Evolutionary conservation across 2,113 vertebrate genomes (phyloP).

Genomic region (Xiphophorus hellerii): DNA sequence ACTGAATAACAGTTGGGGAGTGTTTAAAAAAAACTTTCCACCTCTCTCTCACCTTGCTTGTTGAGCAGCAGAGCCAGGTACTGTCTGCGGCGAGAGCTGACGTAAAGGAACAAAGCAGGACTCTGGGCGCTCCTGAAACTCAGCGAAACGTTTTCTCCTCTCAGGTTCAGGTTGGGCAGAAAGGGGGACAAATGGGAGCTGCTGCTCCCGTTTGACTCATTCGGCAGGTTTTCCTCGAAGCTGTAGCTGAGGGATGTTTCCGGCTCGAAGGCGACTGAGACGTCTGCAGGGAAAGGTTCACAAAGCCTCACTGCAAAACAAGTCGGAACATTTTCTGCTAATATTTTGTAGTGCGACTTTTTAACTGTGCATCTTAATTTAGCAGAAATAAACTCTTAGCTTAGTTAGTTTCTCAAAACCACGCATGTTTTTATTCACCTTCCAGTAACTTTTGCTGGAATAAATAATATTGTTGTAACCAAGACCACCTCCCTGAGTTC

Average conservation of each 20-base stretch:
- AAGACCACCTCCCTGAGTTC: too few species aligned
- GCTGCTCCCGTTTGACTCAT: slow-evolving; percentile 68
- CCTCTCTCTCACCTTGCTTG: slow-evolving; percentile 83
- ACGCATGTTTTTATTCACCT: too few species aligned
- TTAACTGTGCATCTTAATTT: not conserved
- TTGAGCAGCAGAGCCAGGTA: slow-evolving; percentile 87
- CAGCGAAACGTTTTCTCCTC: slow-evolving; percentile 83
- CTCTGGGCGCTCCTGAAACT: slow-evolving; percentile 88
- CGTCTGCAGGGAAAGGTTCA: slow-evolving; percentile 80
- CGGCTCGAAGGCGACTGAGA: slow-evolving; percentile 88
- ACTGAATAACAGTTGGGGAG: not conserved
- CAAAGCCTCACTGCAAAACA: not conserved
- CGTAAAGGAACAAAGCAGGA: slow-evolving; percentile 85
- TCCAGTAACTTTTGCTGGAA: too few species aligned
- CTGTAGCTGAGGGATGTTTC: slow-evolving; percentile 86
- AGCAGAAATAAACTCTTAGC: not conserved
- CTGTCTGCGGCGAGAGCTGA: slow-evolving; percentile 86
- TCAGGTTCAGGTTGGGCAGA: slow-evolving; percentile 82
- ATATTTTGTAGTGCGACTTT: not conserved
- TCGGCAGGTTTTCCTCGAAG: slow-evolving; percentile 82
- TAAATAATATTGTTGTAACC: too few species aligned
- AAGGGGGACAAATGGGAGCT: slow-evolving; percentile 83
- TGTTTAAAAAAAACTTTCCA: not conserved
- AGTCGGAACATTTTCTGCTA: not conserved
- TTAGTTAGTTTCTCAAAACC: too few species aligned